These are phyloP conservation scores for Protophormia terraenovae DNA, from an alignment of 2,888 invertebrate species.

Conservation along the genomic window DNA sequence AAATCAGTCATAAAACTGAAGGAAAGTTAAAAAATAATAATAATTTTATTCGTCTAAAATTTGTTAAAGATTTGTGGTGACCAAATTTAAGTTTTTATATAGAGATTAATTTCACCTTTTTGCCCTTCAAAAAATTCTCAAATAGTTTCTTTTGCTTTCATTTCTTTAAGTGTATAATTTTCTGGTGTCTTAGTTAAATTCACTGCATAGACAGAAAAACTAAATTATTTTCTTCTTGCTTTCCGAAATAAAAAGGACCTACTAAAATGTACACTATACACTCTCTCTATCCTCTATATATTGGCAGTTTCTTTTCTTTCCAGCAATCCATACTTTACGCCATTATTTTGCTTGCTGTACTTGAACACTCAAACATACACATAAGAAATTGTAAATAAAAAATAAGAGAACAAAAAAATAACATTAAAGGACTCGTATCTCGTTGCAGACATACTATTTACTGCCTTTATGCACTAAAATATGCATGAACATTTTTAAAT, in stretches of 20 bases:
- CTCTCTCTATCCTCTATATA: constrained; percentile 2
- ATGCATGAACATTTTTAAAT: constrained; percentile 60
- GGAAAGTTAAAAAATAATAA: too few species aligned
- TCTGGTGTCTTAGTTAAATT: not conserved
- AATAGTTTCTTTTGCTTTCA: not conserved
- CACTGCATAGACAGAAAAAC: not conserved
- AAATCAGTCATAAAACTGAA: too few species aligned
- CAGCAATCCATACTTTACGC: constrained; percentile 33
- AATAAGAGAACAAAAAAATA: constrained; percentile 5
- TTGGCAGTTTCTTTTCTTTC: constrained; percentile 35
- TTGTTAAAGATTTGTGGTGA: too few species aligned
- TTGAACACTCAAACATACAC: constrained; percentile 6
- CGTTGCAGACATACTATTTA: constrained; percentile 57
- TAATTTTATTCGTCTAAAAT: too few species aligned
- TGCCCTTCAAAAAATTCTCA: not conserved
- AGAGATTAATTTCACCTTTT: too few species aligned
- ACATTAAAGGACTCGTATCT: constrained; percentile 45
- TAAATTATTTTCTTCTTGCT: not conserved
- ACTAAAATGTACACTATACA: constrained; percentile 1
- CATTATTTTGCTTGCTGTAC: constrained; percentile 16
- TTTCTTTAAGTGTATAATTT: not conserved
- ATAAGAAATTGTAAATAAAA: not conserved
- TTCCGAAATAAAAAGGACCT: constrained; percentile 13
- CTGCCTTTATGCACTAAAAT: constrained; percentile 62
- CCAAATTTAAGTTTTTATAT: too few species aligned